A percentile compares a stretch with the other conserved stretches of the same genome.
These are phyloP conservation scores for Pachymerium ferrugineum DNA, from an alignment of 2,888 invertebrate species.

Conservation along the genomic window DNA sequence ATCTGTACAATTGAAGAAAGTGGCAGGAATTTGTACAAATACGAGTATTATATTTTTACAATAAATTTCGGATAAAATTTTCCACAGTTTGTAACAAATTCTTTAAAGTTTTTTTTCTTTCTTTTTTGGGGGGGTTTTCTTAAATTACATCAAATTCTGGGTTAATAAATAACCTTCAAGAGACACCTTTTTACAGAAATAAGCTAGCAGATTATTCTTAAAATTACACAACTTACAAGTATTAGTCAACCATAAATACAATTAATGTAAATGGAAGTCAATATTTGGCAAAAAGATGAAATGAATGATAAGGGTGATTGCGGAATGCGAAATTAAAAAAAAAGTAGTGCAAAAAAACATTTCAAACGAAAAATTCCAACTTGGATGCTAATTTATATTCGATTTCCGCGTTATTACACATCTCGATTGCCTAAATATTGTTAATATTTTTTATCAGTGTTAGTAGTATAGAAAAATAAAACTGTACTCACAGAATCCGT, in stretches of 20 bases:
- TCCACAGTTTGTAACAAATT: slow-evolving; percentile 7
- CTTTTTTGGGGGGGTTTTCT: too few relatives aligned
- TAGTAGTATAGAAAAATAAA: not conserved
- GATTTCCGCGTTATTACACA: slow-evolving; percentile 88
- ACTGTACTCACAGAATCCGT: slow-evolving; percentile 42
- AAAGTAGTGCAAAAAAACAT: not conserved
- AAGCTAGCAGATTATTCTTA: not conserved
- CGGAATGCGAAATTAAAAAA: slow-evolving; percentile 6
- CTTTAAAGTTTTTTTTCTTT: slow-evolving; percentile 1
- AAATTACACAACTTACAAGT: slow-evolving; percentile 6
- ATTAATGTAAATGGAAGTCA: slow-evolving; percentile 8
- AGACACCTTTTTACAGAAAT: slow-evolving; percentile 6
- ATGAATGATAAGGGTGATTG: not conserved
- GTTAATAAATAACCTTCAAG: not conserved
- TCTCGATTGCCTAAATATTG: slow-evolving; percentile 70
- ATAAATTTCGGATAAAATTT: slow-evolving; percentile 13
- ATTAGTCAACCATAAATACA: slow-evolving; percentile 10
- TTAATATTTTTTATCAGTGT: not conserved
- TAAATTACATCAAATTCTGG: slow-evolving; percentile 5
- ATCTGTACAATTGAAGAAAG: slow-evolving; percentile 9
- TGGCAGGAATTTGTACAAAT: slow-evolving; percentile 14
- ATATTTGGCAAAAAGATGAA: slow-evolving; percentile 19
- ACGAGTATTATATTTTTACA: slow-evolving; percentile 15
- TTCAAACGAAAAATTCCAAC: slow-evolving; percentile 80
- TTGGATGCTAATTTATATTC: slow-evolving; percentile 84